Percentiles rank a stretch among this genome's conserved stretches.
Conservation (phyloP, 2,113 vertebrate genomes). For the Motacilla tschutschensis region DNA sequence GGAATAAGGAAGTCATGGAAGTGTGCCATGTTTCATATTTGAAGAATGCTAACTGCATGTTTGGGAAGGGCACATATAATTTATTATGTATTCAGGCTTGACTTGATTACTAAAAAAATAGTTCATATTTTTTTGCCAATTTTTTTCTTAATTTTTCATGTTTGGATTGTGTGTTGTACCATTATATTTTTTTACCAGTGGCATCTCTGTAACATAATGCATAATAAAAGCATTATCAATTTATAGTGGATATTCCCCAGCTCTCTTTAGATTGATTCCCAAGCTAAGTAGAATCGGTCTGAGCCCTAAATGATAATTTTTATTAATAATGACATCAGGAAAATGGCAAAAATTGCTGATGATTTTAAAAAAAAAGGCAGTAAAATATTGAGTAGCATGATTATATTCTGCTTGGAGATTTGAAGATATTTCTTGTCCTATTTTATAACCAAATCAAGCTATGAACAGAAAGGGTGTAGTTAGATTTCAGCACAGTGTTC, state of each 20-base stretch:
- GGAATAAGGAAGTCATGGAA: background rate
- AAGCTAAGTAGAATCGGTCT: slow-evolving; percentile 47
- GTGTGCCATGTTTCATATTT: background rate
- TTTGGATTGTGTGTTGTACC: slow-evolving; percentile 13
- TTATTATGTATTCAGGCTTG: background rate
- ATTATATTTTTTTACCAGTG: slow-evolving; percentile 70
- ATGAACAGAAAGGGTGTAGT: background rate
- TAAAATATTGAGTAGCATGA: slow-evolving; percentile 41
- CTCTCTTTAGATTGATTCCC: slow-evolving; percentile 59
- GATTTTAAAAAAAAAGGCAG: slow-evolving; percentile 20
- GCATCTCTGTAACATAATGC: slow-evolving; percentile 69
- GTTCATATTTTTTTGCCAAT: background rate
- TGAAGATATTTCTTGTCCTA: background rate
- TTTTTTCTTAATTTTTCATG: slow-evolving; percentile 22
- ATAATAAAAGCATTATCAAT: slow-evolving; percentile 70
- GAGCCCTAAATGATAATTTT: slow-evolving; percentile 66
- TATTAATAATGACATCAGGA: slow-evolving; percentile 65
- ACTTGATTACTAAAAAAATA: slow-evolving; percentile 2
- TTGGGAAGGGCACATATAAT: background rate
- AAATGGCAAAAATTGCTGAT: slow-evolving; percentile 59
- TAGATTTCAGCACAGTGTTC: background rate
- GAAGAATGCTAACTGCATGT: background rate
- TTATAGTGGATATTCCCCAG: slow-evolving; percentile 64
- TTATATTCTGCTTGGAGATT: background rate
- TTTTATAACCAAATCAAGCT: slow-evolving; percentile 3